A percentile compares a stretch with the other conserved stretches of the same genome.
phyloP scores from a whole-genome alignment of 2,113 vertebrate genomes.

The Hypocryptadius cinnamomeus region DNA sequence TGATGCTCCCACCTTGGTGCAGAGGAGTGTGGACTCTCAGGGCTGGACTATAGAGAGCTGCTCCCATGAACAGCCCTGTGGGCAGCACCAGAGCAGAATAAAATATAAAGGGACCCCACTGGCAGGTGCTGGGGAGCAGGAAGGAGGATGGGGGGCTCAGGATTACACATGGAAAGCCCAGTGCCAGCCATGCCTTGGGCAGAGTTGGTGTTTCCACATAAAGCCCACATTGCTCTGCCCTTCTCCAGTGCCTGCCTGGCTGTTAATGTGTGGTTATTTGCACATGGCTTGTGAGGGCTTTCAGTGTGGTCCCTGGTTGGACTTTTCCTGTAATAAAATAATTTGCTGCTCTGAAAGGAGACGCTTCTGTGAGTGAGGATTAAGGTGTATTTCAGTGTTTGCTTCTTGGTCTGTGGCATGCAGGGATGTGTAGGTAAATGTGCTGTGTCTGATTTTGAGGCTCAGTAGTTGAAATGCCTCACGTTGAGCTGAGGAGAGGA shows the following conservation, averaged over 20 bases:
- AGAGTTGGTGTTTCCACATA: neutral
- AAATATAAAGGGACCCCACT: neutral
- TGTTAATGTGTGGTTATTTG: neutral
- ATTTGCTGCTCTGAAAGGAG: neutral
- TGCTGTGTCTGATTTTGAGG: neutral
- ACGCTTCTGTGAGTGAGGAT: neutral
- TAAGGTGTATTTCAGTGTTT: neutral
- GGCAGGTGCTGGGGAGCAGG: neutral
- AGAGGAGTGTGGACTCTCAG: neutral
- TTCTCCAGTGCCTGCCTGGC: neutral
- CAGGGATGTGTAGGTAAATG: neutral
- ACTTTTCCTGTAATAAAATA: neutral
- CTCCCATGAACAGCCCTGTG: fast-evolving
- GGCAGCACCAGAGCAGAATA: neutral
- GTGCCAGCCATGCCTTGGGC: neutral
- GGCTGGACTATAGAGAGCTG: neutral
- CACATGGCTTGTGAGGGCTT: neutral
- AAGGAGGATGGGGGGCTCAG: neutral
- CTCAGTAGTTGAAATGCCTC: neutral
- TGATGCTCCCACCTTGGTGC: neutral
- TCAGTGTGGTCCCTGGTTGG: neutral
- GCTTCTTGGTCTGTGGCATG: neutral
- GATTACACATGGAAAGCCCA: neutral
- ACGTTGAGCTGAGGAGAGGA: neutral
- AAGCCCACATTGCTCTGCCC: neutral